These are phyloP conservation scores for Nephrocerus scutellatus DNA, from an alignment of 2,888 invertebrate species.

Conservation along the genomic window DNA sequence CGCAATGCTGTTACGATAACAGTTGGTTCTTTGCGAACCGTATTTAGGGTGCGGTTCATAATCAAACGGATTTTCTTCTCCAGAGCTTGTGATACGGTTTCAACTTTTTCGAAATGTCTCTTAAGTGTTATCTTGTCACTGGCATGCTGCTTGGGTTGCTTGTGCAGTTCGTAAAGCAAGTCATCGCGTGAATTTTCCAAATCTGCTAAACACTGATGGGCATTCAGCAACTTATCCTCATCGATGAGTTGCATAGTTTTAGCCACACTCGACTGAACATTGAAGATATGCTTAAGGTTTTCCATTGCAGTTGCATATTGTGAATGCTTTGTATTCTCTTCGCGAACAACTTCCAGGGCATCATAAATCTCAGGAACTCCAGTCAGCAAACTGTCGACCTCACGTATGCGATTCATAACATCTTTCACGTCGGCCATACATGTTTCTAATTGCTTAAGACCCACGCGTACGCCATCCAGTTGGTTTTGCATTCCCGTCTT, in stretches of 20 bases:
- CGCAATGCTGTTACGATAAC: constrained; percentile 92
- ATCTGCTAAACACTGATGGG: constrained; percentile 90
- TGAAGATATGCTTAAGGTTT: constrained; percentile 96
- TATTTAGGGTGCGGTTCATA: constrained; percentile 82
- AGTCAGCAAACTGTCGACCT: constrained; percentile 67
- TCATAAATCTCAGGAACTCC: constrained; percentile 73
- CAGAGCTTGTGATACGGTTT: constrained; percentile 76
- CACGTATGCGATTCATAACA: constrained; percentile 62
- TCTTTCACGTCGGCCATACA: constrained; percentile 80
- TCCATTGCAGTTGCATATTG: constrained; percentile 98
- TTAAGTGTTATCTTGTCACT: constrained; percentile 83
- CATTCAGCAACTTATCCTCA: constrained; percentile 89
- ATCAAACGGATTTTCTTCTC: constrained; percentile 90
- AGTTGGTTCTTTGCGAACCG: constrained; percentile 89
- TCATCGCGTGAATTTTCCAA: constrained; percentile 96
- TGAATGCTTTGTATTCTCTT: constrained; percentile 90
- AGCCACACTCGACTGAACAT: constrained; percentile 91
- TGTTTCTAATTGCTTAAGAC: constrained; percentile 80
- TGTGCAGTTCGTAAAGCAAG: constrained; percentile 86
- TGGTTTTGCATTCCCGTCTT: constrained; percentile 99
- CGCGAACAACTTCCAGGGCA: constrained; percentile 75
- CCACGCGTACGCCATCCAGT: constrained; percentile 90
- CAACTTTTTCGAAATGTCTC: constrained; percentile 94
- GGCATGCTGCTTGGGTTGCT: constrained; percentile 82
- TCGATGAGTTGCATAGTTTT: constrained; percentile 90